Evolutionary conservation across 2,113 vertebrate genomes (phyloP), one percentile per base, ranked within the genome.

Genomic region (Podarcis raffonei): DNA sequence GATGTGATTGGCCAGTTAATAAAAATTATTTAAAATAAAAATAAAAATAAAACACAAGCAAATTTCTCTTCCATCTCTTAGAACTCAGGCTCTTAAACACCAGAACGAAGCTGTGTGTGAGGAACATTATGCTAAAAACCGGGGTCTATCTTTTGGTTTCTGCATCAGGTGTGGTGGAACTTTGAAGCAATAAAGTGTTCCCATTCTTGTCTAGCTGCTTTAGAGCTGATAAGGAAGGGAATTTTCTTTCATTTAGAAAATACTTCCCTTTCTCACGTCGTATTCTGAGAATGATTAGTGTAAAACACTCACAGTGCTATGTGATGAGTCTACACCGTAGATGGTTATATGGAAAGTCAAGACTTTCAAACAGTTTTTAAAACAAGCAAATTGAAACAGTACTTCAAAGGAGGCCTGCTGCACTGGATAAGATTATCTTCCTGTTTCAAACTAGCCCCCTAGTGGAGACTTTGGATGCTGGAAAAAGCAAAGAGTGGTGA

Each of bases 201-300:
- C 37, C 25, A n/a, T 87, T 57, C 27, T 87, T 16, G 53, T 93
- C 91, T 65, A 87, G 72, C 66, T 30, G 87, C 42, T 92, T 0
- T 87, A 81, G 72, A 39, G 68, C 72, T 92, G 27, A 71, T 74
- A 89, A 88, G 81, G 87, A 83, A 90, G 89, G 9, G 48, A 90
- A 83, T 27, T 62, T 53, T 90, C 6, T 92, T 88, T 90, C 2
- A 76, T 85, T 91, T 92, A 83, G 79, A 90, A 92, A 92, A n/a
- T 76, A 92, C 89, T 92, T 89, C 0, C 48, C 53, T 90, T 91
- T 81, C 88, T 22, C 48, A 57, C 85, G 53, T 6, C 80, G 13
- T 35, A 13, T 11, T 80, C 81, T 68, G 85, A 89, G 69, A 30
- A 94, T 88, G 66, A 3, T 1, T 89, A 18, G 27, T 95, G 80